A percentile compares a stretch with the other conserved stretches of the same genome.
phyloP scores from a whole-genome alignment of 35 echinoderm and acorn worm species.

The Nesometra sesokonis region DNA sequence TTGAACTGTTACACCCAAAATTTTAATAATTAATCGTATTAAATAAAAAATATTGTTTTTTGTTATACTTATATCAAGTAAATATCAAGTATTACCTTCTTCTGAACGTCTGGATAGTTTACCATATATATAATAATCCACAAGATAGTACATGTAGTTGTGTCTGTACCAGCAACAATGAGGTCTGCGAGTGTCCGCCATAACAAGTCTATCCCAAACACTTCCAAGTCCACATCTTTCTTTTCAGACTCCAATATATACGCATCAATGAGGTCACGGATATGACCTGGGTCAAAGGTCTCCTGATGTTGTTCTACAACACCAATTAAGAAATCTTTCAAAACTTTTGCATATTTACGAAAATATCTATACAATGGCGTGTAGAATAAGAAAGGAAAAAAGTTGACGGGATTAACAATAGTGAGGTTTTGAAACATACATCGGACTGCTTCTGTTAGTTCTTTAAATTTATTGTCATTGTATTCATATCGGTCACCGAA shows the following conservation, averaged over 20 bases:
- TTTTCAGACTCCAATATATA: constrained; percentile 31
- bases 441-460: constrained; percentile 3
- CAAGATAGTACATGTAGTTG: constrained; percentile 43
- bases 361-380: constrained; percentile 1
- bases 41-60: no score
- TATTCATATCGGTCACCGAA: constrained; percentile 51
- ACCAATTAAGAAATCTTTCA: constrained; percentile 16
- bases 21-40: no score
- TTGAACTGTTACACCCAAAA: no score
- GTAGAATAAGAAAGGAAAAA: constrained; percentile 3
- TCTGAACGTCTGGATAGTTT: constrained; percentile 54
- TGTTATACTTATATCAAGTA: no score
- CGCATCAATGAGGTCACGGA: constrained; percentile 48
- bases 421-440: constrained; percentile 7
- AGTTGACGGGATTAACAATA: neutral
- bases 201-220: constrained; percentile 1
- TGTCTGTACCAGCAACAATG: constrained; percentile 68
- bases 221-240: neutral
- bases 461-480: constrained; percentile 31
- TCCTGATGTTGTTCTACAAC: constrained; percentile 15
- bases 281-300: constrained; percentile 29
- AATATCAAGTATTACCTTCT: constrained; percentile 19
- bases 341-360: neutral
- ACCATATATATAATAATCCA: constrained; percentile 64
- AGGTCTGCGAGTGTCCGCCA: constrained; percentile 32